These are phyloP conservation scores for Branchinecta lynchi DNA, from an alignment of 1,140 invertebrate species.

Conservation along the genomic window DNA sequence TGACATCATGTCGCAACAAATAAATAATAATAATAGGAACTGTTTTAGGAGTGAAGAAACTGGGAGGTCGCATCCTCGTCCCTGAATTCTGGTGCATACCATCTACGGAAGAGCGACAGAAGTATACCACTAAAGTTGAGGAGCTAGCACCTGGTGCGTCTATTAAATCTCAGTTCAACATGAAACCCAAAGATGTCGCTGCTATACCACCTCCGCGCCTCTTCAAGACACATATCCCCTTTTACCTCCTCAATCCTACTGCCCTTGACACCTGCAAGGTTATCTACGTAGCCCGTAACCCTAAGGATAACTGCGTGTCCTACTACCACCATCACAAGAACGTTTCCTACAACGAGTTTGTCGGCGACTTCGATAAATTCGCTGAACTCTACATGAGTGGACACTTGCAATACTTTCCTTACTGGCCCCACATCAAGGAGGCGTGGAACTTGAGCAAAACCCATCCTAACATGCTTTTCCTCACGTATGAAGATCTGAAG, in stretches of 20 bases:
- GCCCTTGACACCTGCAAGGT: conserved; percentile 48
- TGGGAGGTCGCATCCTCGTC: background rate
- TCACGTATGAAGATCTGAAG: conserved; percentile 31
- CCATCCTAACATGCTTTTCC: conserved; percentile 28
- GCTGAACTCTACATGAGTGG: conserved; percentile 19
- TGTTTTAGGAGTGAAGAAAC: background rate
- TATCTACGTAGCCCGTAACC: conserved; percentile 77
- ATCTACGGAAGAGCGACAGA: background rate
- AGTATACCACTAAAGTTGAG: background rate
- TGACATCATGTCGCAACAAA: too few relatives aligned
- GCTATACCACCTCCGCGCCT: conserved; percentile 20
- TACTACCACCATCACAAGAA: conserved; percentile 60
- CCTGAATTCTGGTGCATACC: background rate
- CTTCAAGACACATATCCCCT: conserved; percentile 49
- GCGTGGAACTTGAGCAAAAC: conserved; percentile 27
- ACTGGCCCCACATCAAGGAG: conserved; percentile 21
- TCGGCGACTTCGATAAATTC: conserved; percentile 28
- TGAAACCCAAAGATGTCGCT: conserved; percentile 13
- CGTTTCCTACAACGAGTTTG: conserved; percentile 38
- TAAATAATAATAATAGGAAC: too few relatives aligned
- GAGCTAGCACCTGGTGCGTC: background rate
- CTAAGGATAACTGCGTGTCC: conserved; percentile 83
- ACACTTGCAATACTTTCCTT: conserved; percentile 15
- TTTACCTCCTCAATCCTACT: conserved; percentile 48
- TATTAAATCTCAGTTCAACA: background rate